Base-by-base conservation (phyloP, 2,888 invertebrate species). In the Melolontha melolontha region DNA sequence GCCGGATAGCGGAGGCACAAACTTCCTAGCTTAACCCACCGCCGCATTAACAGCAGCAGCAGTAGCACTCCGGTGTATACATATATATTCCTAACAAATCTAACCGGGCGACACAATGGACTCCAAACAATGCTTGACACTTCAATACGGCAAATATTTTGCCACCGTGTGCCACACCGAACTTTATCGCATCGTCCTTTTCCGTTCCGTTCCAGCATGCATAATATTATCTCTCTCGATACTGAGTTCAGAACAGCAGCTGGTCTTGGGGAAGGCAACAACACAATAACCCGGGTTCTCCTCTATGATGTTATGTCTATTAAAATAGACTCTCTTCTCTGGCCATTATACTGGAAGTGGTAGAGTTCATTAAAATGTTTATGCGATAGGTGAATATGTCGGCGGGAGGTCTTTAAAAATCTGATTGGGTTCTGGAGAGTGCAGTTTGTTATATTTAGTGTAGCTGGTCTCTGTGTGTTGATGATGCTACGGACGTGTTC, bases 121-220 rank as follows among this genome's bases (percentile, higher is more conserved):
- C 57, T 65, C 75, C 79, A 76, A 79, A 83, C 82, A 83, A 83
- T 81, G 78, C 79, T 80, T 83, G 83, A 83, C 83, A 83, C 82
- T 82, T 82, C 81, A 82, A 82, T 82, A 81, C 82, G 81, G 81
- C 80, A 81, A 82, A 82, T 81, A 82, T 82, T 79, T 81, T 81
- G 81, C 81, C 76, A 79, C 80, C 76, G 78, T 77, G 34, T 34
- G 75, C 72, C 69, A 73, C 34, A 73, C 71, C 72, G 66, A 69
- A 64, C 72, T 74, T 64, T 22, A 22, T 22, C 22, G 22, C 22
- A 1, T 1, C 72, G 66, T 76, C 77, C 77, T 76, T 74, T 70
- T 77, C 75, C 73, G 51, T 70, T 74, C 69, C 71, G 64, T 70
- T 67, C 55, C 54, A 17, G 55, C 59, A 51, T 41, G 59, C 52